phyloP scores from a whole-genome alignment of 2,113 vertebrate genomes.

The Triplophysa siluroides region DNA sequence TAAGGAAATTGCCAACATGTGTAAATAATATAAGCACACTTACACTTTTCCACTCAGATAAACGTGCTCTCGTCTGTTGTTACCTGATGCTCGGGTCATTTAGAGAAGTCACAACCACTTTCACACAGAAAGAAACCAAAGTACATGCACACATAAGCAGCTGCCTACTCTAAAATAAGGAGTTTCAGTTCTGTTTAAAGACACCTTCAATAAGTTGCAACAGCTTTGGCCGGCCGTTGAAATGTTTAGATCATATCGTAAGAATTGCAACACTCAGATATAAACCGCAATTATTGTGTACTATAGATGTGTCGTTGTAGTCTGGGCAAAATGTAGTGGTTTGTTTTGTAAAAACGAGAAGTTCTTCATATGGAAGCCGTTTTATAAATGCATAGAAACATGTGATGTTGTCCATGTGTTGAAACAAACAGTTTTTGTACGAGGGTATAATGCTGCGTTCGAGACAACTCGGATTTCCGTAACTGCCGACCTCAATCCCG shows the following conservation, averaged over 20 bases:
- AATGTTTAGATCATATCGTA: slow-evolving; percentile 61
- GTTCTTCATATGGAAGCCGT: not conserved
- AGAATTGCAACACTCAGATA: slow-evolving; percentile 72
- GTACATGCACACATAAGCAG: slow-evolving; percentile 66
- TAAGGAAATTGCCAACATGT: not conserved
- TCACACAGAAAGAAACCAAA: slow-evolving; percentile 73
- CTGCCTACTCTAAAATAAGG: slow-evolving; percentile 68
- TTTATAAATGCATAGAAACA: not conserved
- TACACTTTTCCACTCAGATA: not conserved
- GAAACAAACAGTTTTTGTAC: not conserved
- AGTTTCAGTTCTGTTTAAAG: slow-evolving; percentile 74
- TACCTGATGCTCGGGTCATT: slow-evolving; percentile 44
- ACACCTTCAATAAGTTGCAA: slow-evolving; percentile 53
- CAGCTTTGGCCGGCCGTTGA: slow-evolving; percentile 50
- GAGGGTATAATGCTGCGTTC: not conserved
- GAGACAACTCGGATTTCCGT: too few species aligned
- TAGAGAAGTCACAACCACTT: slow-evolving; percentile 75
- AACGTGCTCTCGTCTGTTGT: slow-evolving; percentile 10
- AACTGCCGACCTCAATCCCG: too few species aligned
- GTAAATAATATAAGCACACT: not conserved
- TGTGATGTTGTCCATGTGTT: not conserved
- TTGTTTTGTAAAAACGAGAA: not conserved
- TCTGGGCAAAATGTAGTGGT: not conserved
- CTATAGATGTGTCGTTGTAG: slow-evolving; percentile 3
- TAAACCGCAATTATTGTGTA: slow-evolving; percentile 56